phyloP scores from a whole-genome alignment of 2,797 vertebrate species.

The Alca torda region DNA sequence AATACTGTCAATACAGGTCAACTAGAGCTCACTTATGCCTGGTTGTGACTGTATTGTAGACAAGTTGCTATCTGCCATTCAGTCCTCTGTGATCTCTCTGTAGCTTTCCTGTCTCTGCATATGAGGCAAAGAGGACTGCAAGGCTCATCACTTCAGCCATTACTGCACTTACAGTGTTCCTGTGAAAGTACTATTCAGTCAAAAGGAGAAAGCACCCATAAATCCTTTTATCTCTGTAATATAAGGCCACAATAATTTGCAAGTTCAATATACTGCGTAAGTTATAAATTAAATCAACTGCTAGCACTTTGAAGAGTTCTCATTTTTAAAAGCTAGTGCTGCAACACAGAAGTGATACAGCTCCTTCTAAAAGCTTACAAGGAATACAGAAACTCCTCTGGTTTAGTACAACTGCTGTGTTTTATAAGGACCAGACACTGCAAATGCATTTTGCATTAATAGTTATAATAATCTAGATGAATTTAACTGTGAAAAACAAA shows the following conservation, averaged over 20 bases:
- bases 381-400: background rate
- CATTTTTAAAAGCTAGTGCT: background rate
- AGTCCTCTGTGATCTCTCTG: background rate
- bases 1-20: background rate
- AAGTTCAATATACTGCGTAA: background rate
- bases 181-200: background rate
- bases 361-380: background rate
- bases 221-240: background rate
- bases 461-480: background rate
- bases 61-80: background rate
- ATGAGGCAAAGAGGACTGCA: background rate
- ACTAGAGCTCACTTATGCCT: background rate
- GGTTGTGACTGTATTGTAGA: background rate
- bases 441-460: background rate
- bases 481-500: background rate
- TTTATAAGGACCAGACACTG: background rate
- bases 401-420: background rate
- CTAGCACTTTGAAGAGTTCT: conserved; percentile 4
- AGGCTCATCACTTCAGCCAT: background rate
- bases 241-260: background rate
- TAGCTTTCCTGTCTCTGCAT: fast-evolving
- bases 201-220: background rate
- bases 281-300: conserved; percentile 29
- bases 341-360: background rate
- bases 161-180: background rate